phyloP scores from a whole-genome alignment of 2,888 invertebrate genomes.

The Drosophila atroscutellata region DNA sequence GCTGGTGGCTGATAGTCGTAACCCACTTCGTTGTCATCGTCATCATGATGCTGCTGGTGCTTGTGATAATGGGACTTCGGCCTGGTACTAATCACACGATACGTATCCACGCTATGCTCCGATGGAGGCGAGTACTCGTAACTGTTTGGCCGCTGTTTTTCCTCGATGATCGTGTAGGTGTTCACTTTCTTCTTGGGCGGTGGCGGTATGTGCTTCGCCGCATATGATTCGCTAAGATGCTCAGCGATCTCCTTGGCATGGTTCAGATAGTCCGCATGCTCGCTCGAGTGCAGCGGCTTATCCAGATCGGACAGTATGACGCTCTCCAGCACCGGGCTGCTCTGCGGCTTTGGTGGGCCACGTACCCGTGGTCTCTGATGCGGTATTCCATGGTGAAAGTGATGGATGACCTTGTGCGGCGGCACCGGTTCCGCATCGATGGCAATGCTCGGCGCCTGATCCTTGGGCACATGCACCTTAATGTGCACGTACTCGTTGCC shows the following conservation, averaged over 20 bases:
- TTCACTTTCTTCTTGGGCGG: constrained; percentile 65
- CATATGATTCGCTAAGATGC: constrained; percentile 62
- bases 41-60: constrained; percentile 30
- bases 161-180: constrained; percentile 72
- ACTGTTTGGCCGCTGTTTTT: constrained; percentile 45
- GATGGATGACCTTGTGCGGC: constrained; percentile 69
- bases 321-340: constrained; percentile 68
- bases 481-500: constrained; percentile 79
- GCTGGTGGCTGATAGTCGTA: constrained; percentile 53
- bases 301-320: constrained; percentile 71
- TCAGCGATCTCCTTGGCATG: constrained; percentile 66
- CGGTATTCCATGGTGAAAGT: constrained; percentile 66
- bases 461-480: constrained; percentile 75
- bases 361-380: constrained; percentile 48
- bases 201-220: constrained; percentile 46
- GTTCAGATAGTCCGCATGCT: constrained; percentile 65
- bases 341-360: constrained; percentile 23
- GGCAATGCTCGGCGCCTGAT: constrained; percentile 50
- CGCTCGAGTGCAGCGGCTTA: constrained; percentile 57
- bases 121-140: constrained; percentile 46
- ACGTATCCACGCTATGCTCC: constrained; percentile 54
- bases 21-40: constrained; percentile 54
- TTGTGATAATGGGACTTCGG: constrained; percentile 36
- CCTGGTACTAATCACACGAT: constrained; percentile 57
- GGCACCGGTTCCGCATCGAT: constrained; percentile 35